Conservation (phyloP, 2,113 vertebrate species). For the Ceuthmochares aereus region DNA sequence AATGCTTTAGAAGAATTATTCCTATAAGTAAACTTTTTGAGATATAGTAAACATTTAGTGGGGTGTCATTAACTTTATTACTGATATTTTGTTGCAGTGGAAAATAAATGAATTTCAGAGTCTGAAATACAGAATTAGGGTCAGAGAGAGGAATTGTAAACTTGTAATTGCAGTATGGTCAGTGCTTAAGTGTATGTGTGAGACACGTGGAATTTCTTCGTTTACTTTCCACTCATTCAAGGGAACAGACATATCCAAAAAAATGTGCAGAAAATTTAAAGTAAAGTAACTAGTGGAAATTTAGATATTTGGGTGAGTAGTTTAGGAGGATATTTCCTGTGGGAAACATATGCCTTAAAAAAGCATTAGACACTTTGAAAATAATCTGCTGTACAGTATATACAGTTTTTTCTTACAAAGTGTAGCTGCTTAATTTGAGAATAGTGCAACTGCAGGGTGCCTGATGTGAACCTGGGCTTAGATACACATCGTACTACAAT, state of each 20-base stretch:
- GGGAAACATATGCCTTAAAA: background rate
- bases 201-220: accelerated
- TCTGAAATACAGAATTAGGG: background rate
- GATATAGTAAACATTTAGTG: background rate
- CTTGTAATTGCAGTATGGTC: background rate
- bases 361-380: background rate
- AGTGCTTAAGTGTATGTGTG: background rate
- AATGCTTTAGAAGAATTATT: background rate
- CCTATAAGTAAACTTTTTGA: background rate
- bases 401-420: background rate
- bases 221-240: background rate
- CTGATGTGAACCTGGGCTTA: background rate
- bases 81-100: background rate
- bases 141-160: background rate
- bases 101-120: background rate
- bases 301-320: background rate
- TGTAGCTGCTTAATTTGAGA: background rate
- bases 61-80: background rate
- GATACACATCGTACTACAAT: background rate
- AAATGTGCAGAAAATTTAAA: background rate
- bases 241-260: background rate
- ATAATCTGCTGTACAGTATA: background rate
- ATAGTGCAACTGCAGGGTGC: background rate
- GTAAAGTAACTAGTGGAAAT: background rate
- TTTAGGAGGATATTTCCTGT: background rate